Conservation (phyloP, 2,888 invertebrate genomes). For the Apotomis capreana region DNA sequence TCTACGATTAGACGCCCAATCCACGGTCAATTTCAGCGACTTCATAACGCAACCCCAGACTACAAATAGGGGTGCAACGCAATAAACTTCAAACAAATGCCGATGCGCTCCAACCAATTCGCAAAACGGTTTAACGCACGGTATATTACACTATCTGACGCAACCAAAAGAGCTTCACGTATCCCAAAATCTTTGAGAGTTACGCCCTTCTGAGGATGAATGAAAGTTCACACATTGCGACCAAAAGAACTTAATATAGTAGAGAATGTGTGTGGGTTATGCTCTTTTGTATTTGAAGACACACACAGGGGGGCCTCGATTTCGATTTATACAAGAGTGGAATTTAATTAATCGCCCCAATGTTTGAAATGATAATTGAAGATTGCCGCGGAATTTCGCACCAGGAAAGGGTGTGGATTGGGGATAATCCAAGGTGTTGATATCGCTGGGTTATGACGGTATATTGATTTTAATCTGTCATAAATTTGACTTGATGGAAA, state of each 20-base stretch:
- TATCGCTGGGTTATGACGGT: constrained; percentile 40
- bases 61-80: constrained; percentile 32
- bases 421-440: constrained; percentile 44
- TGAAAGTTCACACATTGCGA: constrained; percentile 26
- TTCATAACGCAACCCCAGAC: constrained; percentile 32
- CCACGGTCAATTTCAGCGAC: constrained; percentile 37
- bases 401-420: constrained; percentile 49
- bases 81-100: constrained; percentile 35
- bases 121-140: constrained; percentile 50
- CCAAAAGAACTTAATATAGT: neutral
- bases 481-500: too few species aligned
- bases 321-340: constrained; percentile 60
- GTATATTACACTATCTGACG: constrained; percentile 55
- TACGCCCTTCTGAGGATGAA: constrained; percentile 1
- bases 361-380: constrained; percentile 71
- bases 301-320: constrained; percentile 42
- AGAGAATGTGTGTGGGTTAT: neutral
- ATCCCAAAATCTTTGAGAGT: neutral
- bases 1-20: constrained; percentile 20
- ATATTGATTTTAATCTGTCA: constrained; percentile 11
- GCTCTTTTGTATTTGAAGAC: neutral
- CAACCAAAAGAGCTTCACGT: neutral
- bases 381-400: constrained; percentile 64
- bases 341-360: constrained; percentile 69
- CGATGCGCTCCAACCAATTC: constrained; percentile 37